Evolutionary conservation across 1,140 invertebrate species (phyloP).

Genomic region (Drosophila malerkotliana): DNA sequence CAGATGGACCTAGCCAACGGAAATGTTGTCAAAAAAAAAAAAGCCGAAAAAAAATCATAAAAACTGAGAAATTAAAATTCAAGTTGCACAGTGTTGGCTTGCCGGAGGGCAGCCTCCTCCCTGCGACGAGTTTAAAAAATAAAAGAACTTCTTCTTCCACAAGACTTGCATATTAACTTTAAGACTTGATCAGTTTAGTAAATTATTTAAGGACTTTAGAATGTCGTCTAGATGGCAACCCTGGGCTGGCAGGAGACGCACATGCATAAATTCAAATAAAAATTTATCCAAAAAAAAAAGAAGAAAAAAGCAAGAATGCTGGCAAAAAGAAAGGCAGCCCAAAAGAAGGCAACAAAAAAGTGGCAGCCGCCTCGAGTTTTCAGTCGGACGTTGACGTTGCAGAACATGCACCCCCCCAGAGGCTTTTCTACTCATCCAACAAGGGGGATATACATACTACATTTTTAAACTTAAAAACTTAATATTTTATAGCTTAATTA

Average conservation of each 20-base stretch:
- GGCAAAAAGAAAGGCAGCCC: conserved; percentile 10
- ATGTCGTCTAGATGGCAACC: neutral
- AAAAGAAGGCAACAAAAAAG: conserved; percentile 48
- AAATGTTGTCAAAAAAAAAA: conserved; percentile 59
- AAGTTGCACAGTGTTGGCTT: conserved; percentile 16
- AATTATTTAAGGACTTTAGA: neutral
- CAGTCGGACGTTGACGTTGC: conserved; percentile 62
- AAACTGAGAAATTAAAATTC: conserved; percentile 7
- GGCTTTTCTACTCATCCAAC: neutral
- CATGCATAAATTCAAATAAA: conserved; percentile 73
- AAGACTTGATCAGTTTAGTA: neutral
- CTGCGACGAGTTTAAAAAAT: too few species aligned
- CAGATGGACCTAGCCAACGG: conserved; percentile 41
- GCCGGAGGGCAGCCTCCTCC: neutral
- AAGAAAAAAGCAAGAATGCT: conserved; percentile 1
- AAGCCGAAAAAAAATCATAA: neutral
- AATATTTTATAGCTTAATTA: too few species aligned
- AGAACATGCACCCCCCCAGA: neutral
- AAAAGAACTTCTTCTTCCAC: neutral
- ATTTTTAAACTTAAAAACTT: too few species aligned
- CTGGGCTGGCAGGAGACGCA: conserved; percentile 30
- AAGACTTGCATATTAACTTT: neutral
- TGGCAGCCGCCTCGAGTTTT: conserved; percentile 54
- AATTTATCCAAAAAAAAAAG: conserved; percentile 58
- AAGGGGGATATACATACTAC: too few species aligned